phyloP scores from a whole-genome alignment of 2,888 invertebrate genomes.

The Nomada ruficornis region DNA sequence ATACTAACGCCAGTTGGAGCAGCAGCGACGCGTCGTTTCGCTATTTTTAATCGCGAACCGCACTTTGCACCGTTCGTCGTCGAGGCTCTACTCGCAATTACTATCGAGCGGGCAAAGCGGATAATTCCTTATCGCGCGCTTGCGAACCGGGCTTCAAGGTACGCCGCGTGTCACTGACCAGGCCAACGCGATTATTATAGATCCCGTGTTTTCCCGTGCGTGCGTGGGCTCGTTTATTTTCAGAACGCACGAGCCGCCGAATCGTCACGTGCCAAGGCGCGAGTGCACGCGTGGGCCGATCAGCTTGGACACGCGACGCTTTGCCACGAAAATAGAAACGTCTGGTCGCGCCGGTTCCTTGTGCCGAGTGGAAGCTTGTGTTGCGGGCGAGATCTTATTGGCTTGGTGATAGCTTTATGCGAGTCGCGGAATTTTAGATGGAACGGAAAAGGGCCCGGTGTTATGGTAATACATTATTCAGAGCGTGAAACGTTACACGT shows the following conservation, averaged over 20 bases:
- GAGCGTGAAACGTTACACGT: too few relatives aligned
- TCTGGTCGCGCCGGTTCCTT: not conserved
- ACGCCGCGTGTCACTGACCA: slow-evolving; percentile 70
- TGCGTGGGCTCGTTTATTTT: slow-evolving; percentile 64
- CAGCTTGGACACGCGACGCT: not conserved
- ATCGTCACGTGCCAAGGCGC: slow-evolving; percentile 57
- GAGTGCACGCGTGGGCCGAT: slow-evolving; percentile 35
- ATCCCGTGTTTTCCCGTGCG: slow-evolving; percentile 60
- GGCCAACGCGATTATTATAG: slow-evolving; percentile 66
- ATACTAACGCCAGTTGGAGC: too few relatives aligned
- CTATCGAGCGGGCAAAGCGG: not conserved
- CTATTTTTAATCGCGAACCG: slow-evolving; percentile 27
- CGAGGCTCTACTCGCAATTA: not conserved
- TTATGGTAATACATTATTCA: too few relatives aligned
- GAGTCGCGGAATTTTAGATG: too few relatives aligned
- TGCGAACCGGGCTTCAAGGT: slow-evolving; percentile 50
- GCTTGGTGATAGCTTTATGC: too few relatives aligned
- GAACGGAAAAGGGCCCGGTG: too few relatives aligned
- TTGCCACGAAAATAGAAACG: slow-evolving; percentile 16
- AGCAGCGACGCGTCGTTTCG: not conserved
- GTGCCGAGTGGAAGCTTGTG: too few relatives aligned
- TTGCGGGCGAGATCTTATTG: too few relatives aligned
- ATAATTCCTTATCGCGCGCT: slow-evolving; percentile 49
- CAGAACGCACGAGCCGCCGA: slow-evolving; percentile 60
- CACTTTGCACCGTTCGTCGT: slow-evolving; percentile 44